Evolutionary conservation across 2,888 invertebrate genomes (phyloP).

Genomic region (Scaptomyza flava): DNA sequence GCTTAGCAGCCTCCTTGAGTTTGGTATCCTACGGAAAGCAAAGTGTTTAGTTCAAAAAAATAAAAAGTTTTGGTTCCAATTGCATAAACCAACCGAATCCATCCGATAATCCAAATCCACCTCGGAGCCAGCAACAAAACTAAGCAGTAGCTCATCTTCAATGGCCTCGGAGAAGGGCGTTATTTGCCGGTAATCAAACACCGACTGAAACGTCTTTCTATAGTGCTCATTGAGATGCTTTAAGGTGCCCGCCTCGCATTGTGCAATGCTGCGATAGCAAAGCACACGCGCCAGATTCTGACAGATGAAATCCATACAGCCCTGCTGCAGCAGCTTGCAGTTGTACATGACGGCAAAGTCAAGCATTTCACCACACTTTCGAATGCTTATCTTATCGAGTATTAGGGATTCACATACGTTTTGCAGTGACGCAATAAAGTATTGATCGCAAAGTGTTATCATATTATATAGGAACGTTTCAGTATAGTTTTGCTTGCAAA

Average conservation of each 20-base stretch:
- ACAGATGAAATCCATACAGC: constrained; percentile 91
- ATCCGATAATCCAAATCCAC: constrained; percentile 86
- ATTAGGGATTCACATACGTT: constrained; percentile 90
- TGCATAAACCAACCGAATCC: constrained; percentile 58
- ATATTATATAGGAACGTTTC: constrained; percentile 90
- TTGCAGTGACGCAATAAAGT: constrained; percentile 89
- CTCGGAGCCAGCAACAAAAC: constrained; percentile 84
- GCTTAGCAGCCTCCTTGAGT: constrained; percentile 55
- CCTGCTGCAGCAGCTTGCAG: constrained; percentile 89
- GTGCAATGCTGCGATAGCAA: constrained; percentile 88
- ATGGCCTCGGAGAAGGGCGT: constrained; percentile 89
- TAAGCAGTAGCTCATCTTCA: constrained; percentile 86
- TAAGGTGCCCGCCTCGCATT: constrained; percentile 87
- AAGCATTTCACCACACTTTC: constrained; percentile 91
- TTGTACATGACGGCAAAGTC: constrained; percentile 91
- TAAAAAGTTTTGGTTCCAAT: neutral
- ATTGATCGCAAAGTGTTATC: constrained; percentile 91
- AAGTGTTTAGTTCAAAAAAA: neutral
- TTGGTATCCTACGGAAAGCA: constrained; percentile 39
- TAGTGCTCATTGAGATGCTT: constrained; percentile 89
- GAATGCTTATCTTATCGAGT: constrained; percentile 88
- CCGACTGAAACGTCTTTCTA: constrained; percentile 86
- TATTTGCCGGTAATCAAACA: constrained; percentile 87
- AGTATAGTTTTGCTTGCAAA: constrained; percentile 87
- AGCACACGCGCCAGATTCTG: constrained; percentile 90